These are phyloP conservation scores for Eucriotettix oculatus DNA, from an alignment of 2,888 invertebrate species.

Conservation along the genomic window DNA sequence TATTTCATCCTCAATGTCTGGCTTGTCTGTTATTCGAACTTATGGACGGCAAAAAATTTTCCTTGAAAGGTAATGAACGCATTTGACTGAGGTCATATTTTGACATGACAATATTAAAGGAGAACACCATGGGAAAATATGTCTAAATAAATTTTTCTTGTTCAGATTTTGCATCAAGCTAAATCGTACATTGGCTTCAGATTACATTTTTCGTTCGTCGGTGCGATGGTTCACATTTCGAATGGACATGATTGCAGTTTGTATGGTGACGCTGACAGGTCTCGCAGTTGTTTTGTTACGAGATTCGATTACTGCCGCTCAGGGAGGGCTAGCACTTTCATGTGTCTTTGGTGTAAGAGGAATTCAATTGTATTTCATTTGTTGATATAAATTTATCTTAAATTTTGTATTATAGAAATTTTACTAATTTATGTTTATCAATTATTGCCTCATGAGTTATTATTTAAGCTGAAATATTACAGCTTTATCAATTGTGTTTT, in stretches of 20 bases:
- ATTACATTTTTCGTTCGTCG: constrained; percentile 25
- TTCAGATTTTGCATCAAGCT: constrained; percentile 25
- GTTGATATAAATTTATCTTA: no score
- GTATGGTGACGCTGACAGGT: constrained; percentile 26
- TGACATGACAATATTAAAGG: no score
- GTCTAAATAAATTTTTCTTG: constrained; percentile 1
- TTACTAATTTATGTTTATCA: no score
- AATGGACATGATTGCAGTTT: constrained; percentile 23
- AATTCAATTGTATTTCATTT: neutral
- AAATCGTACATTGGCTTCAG: constrained; percentile 26
- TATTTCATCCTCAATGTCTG: constrained; percentile 8
- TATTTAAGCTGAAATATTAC: no score
- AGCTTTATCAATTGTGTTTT: no score
- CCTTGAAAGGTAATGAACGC: constrained; percentile 5
- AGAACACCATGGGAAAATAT: no score
- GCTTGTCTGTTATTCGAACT: constrained; percentile 7
- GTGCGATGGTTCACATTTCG: constrained; percentile 29
- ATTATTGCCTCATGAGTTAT: no score
- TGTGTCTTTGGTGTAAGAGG: constrained; percentile 30
- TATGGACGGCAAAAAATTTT: constrained; percentile 7
- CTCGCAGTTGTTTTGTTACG: constrained; percentile 26
- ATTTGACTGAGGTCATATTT: no score
- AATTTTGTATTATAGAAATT: no score
- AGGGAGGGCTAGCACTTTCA: constrained; percentile 34
- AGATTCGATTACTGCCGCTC: constrained; percentile 25